phyloP scores from a whole-genome alignment of 2,113 vertebrate species.

The Choloepus hoffmanni region DNA sequence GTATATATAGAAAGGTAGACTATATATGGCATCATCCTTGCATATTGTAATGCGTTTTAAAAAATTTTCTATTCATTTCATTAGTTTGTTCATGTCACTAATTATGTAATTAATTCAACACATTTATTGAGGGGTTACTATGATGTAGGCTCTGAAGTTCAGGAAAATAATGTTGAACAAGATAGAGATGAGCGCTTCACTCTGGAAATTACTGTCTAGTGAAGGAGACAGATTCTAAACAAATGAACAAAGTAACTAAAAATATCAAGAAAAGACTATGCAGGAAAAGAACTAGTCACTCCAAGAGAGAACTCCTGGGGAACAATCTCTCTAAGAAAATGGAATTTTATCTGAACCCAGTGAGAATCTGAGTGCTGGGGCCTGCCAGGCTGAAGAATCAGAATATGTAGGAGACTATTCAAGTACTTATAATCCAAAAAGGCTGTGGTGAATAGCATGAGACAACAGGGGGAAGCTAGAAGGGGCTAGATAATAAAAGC shows the following conservation, averaged over 20 bases:
- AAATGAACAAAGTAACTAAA: neutral
- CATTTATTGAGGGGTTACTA: neutral
- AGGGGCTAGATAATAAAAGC: neutral
- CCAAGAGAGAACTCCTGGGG: neutral
- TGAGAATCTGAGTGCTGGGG: neutral
- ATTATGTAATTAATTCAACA: neutral
- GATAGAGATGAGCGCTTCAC: neutral
- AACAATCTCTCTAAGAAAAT: neutral
- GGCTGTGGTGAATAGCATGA: neutral
- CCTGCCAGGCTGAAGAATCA: neutral
- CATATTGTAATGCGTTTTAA: neutral
- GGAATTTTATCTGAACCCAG: neutral
- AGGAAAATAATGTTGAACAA: neutral
- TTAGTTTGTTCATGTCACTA: neutral
- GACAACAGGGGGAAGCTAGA: neutral
- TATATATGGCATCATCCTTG: neutral
- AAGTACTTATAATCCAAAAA: neutral
- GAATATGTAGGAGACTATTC: too few relatives aligned
- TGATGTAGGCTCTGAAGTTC: neutral
- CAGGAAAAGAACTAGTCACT: neutral
- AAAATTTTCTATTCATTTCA: neutral
- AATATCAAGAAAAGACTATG: neutral
- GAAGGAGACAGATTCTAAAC: too few relatives aligned
- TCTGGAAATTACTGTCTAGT: neutral
- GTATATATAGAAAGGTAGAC: neutral